Conservation (phyloP, 1,140 invertebrate species). For the Chironomus striatipennis region DNA sequence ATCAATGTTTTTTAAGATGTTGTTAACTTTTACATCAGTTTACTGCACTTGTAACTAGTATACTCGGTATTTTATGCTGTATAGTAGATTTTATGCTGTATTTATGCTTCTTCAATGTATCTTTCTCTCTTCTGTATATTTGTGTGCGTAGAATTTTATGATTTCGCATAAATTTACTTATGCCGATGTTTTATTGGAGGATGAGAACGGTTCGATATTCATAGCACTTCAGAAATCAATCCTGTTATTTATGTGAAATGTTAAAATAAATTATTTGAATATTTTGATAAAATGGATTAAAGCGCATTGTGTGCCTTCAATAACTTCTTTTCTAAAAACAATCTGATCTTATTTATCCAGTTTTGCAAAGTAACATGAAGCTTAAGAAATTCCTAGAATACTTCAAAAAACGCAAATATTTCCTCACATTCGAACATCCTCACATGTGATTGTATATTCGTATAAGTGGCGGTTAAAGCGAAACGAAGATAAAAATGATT, state of each 20-base stretch:
- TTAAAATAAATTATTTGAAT: neutral
- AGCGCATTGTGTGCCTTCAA: no score
- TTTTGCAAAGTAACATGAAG: no score
- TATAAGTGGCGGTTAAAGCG: neutral
- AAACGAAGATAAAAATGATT: slow-evolving; percentile 9
- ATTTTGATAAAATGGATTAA: no score
- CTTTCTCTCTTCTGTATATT: no score
- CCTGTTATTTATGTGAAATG: slow-evolving; percentile 12
- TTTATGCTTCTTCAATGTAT: neutral
- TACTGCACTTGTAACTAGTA: neutral
- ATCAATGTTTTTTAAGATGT: neutral
- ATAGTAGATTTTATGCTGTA: neutral
- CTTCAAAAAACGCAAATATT: neutral
- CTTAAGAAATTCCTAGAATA: neutral
- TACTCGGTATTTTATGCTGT: neutral
- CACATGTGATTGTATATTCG: no score
- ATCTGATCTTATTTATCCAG: no score
- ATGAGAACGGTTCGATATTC: neutral
- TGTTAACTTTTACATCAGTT: neutral
- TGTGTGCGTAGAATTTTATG: neutral
- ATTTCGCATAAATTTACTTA: slow-evolving; percentile 18
- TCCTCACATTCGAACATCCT: no score
- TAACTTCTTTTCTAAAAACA: no score
- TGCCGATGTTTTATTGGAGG: neutral
- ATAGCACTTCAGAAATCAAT: neutral